Base-by-base conservation (phyloP, 2,888 invertebrate species). In the Drosophila mimetica region DNA sequence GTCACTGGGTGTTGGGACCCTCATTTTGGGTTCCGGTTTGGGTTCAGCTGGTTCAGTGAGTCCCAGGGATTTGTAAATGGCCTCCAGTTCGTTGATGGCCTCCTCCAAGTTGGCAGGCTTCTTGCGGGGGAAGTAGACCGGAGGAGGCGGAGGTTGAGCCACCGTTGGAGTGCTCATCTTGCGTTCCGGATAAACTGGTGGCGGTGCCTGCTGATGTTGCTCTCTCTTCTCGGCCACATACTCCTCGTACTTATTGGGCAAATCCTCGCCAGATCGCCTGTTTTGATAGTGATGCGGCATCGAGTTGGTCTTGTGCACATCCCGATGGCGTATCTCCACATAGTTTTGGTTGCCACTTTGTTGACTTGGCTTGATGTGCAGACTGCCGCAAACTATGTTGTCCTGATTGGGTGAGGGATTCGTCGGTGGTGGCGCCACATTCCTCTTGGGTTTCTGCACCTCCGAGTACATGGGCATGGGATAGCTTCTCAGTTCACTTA, bases 51-150 rank as follows among this genome's bases (percentile, higher is more conserved):
- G 83, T 88, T 97, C 97, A 0, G 95, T 96, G 52, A 97, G 92
- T n/a, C 95, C 95, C 60, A 98, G 93, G 82, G 96, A 97, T 81
- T 97, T 96, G 89, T 97, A 96, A 88, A 98, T 97, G n/a, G 96
- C 96, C 92, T 98, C 97, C 58, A 98, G 91, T 91, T 98, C 98
- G 83, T 95, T 95, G 22, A 98, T 93, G 54, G 97, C 97, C 88
- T 97, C 97, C 89, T 97, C 97, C 37, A 97, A 93, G 90, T 97
- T 97, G 14, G 95, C 94, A 2, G 96, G 96, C 90, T 95, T 96
- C 60, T 91, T 91, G 46, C 90, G 90, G 16, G 87, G 86, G 18
- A 84, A 86, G 14, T 89, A 92, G 77, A 92, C 92, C 2, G 89
- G 76, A 0, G 88, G 76, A 0, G 48, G 37, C 1, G 42, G 53